Conservation (phyloP, 1,140 invertebrate species). For the Micrasema minimum region DNA sequence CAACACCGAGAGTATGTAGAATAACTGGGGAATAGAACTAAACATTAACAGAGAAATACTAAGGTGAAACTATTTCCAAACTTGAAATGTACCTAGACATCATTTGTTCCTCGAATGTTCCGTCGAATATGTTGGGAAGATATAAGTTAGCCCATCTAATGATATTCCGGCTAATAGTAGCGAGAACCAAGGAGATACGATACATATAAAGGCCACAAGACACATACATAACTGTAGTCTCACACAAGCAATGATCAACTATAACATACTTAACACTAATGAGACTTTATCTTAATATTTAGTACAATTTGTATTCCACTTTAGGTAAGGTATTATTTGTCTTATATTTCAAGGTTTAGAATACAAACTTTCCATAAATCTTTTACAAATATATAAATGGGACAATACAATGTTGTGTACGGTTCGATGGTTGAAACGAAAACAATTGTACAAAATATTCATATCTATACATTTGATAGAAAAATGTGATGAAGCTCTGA, state of each 20-base stretch:
- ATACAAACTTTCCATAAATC: constrained; percentile 30
- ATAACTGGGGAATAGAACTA: too few relatives aligned
- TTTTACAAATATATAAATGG: constrained; percentile 46
- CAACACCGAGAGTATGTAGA: too few relatives aligned
- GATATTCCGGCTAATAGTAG: constrained; percentile 10
- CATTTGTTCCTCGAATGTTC: constrained; percentile 5
- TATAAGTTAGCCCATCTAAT: constrained; percentile 15
- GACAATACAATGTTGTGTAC: constrained; percentile 19
- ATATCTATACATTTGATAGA: background rate
- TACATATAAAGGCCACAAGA: constrained; percentile 53
- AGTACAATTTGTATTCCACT: background rate
- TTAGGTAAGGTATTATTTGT: constrained; percentile 31
- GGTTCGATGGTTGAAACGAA: constrained; percentile 16
- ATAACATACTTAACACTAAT: constrained; percentile 31
- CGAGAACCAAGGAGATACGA: constrained; percentile 40
- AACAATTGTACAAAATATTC: constrained; percentile 19
- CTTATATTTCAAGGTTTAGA: constrained; percentile 39
- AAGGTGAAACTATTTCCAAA: constrained; percentile 8
- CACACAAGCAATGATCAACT: constrained; percentile 48
- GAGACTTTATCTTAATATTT: constrained; percentile 12
- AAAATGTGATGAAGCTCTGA: background rate
- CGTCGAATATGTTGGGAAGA: constrained; percentile 2
- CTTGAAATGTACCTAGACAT: background rate
- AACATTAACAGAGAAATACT: background rate
- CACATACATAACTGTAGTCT: constrained; percentile 48